Base-by-base conservation (phyloP, 2,888 invertebrate species). In the Orthosia incerta region DNA sequence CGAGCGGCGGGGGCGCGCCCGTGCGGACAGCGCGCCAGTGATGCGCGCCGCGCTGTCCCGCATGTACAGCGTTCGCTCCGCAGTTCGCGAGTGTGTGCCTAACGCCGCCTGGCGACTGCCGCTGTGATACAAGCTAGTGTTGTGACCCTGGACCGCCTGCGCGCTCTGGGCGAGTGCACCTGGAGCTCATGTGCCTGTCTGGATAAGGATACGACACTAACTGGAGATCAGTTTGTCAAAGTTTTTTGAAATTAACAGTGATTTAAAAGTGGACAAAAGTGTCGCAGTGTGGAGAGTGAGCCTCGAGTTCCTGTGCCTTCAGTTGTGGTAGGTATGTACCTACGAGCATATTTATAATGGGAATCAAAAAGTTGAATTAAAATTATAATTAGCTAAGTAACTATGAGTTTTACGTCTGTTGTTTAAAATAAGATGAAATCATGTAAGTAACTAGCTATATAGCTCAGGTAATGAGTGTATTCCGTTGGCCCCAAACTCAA, bases 31-130 rank as follows among this genome's bases (percentile, higher is more conserved):
- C 57, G 79, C 72, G 63, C 62, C 92, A 92, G 93, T 93, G 86
- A 75, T 89, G 91, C 90, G 91, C 91, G 88, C 89, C 91, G 89
- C 91, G 92, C 89, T 90, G 91, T 71, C 72, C 76, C 63, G 82
- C 74, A 79, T 78, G 79, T 26, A 76, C 81, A 4, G 75, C 79
- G 80, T 80, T 67, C 73, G 77, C 57, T 50, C 48, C 55, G 71
- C 61, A 50, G 53, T 56, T 64, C 74, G 84, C 80, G 86, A 84
- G 85, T 85, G 85, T 71, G 85, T 83, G 84, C 9, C 39, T 0
- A 9, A 0, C 39, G 39, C 39, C 39, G 39, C 39, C 39, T 39
- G 39, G 39, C 39, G 39, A 39, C 39, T 39, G 39, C 63, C 83
- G 74, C 78, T 59, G 79, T 74, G 74, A 59, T 71, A 51, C 46